Evolutionary conservation across 2,888 invertebrate genomes (phyloP).

Genomic region (Argynnis bischoffii): DNA sequence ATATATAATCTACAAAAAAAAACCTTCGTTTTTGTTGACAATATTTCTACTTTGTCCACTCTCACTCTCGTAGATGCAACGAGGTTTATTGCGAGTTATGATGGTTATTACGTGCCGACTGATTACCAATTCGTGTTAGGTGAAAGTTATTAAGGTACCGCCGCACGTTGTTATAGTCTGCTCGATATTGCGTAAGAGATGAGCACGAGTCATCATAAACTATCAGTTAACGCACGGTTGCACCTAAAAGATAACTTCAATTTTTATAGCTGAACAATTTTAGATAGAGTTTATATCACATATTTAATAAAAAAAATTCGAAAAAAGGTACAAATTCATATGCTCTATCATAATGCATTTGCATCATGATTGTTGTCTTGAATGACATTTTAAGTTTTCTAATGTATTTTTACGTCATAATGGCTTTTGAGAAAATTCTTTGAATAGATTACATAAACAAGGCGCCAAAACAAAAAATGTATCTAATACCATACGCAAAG

Average conservation of each 20-base stretch:
- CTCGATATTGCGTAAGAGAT: constrained; percentile 33
- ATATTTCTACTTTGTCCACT: constrained; percentile 68
- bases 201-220: constrained; percentile 31
- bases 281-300: too few species aligned
- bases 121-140: constrained; percentile 65
- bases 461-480: background rate
- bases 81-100: constrained; percentile 59
- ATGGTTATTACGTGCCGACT: constrained; percentile 60
- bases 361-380: background rate
- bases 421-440: constrained; percentile 1
- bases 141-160: constrained; percentile 64
- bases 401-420: background rate
- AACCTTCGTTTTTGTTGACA: constrained; percentile 64
- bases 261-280: too few species aligned
- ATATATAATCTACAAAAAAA: constrained; percentile 24
- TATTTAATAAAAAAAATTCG: too few species aligned
- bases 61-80: constrained; percentile 62
- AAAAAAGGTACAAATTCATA: too few species aligned
- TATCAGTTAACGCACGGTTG: constrained; percentile 27
- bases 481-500: background rate
- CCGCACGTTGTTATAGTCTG: constrained; percentile 20
- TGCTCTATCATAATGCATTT: too few species aligned
- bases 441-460: background rate
- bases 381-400: constrained; percentile 15
- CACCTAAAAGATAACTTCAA: background rate